phyloP scores from a whole-genome alignment of 2,797 vertebrate genomes.

The Linurgus olivaceus region DNA sequence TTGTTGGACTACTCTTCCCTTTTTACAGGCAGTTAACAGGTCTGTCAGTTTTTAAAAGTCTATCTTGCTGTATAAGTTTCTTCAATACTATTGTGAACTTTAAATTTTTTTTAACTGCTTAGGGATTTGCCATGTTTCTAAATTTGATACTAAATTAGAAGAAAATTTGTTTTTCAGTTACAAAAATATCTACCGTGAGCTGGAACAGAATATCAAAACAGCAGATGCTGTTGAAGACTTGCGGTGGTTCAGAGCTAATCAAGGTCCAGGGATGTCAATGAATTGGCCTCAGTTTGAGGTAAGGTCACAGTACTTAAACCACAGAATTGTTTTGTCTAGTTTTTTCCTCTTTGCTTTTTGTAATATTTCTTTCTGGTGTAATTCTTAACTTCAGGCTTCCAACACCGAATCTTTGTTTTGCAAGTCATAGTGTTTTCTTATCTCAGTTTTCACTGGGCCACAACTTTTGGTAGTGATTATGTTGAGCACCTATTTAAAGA shows the following conservation, averaged over 20 bases:
- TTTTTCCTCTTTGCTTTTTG: background rate
- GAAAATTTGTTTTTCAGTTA: slow-evolving; percentile 78
- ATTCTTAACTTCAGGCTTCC: background rate
- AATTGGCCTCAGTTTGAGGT: slow-evolving; percentile 99
- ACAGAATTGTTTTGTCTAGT: background rate
- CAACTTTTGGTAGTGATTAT: background rate
- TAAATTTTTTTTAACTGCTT: background rate
- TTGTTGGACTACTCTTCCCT: background rate
- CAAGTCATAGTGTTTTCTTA: background rate
- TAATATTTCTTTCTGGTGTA: background rate
- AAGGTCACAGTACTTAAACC: background rate
- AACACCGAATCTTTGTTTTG: background rate
- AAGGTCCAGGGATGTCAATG: slow-evolving; percentile 97
- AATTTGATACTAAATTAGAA: background rate
- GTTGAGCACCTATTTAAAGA: background rate
- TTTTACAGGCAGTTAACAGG: background rate
- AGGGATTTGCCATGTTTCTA: background rate
- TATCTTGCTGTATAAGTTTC: background rate
- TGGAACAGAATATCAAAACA: slow-evolving; percentile 87
- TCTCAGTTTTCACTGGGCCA: background rate
- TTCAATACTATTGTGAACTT: background rate
- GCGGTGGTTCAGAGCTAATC: slow-evolving; percentile 91
- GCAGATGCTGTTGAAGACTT: slow-evolving; percentile 91
- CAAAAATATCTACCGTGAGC: slow-evolving; percentile 86
- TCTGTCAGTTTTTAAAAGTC: background rate